These are phyloP conservation scores for Laodelphax striatellus DNA, from an alignment of 1,140 invertebrate genomes.

Conservation along the genomic window DNA sequence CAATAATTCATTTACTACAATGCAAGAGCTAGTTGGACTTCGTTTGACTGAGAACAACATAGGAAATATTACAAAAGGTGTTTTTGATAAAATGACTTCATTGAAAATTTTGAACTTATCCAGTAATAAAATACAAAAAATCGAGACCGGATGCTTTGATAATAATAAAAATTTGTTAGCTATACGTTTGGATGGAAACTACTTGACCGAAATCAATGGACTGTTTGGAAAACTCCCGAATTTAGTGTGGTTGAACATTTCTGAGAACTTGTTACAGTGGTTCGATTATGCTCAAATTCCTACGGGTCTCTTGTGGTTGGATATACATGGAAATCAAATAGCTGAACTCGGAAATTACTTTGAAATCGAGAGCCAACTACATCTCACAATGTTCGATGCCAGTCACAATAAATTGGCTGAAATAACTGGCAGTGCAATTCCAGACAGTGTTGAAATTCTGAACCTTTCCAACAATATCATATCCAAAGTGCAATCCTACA, in stretches of 20 bases:
- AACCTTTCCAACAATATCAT: slow-evolving; percentile 80
- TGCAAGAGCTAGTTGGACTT: slow-evolving; percentile 72
- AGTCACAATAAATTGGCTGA: slow-evolving; percentile 75
- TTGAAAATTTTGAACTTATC: slow-evolving; percentile 82
- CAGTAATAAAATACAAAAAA: slow-evolving; percentile 70
- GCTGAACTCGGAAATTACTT: slow-evolving; percentile 81
- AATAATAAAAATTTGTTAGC: slow-evolving; percentile 72
- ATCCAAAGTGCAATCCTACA: slow-evolving; percentile 75
- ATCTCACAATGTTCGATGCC: slow-evolving; percentile 72
- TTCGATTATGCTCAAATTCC: slow-evolving; percentile 89
- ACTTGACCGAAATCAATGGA: slow-evolving; percentile 69
- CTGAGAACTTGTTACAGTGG: slow-evolving; percentile 76
- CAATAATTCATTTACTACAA: slow-evolving; percentile 65
- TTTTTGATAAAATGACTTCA: slow-evolving; percentile 70
- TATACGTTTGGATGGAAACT: slow-evolving; percentile 78
- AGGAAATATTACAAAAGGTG: slow-evolving; percentile 69
- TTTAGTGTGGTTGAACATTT: slow-evolving; percentile 84
- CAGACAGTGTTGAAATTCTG: slow-evolving; percentile 73
- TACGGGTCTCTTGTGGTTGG: slow-evolving; percentile 75
- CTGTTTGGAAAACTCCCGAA: slow-evolving; percentile 77
- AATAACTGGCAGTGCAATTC: slow-evolving; percentile 66
- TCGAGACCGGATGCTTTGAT: slow-evolving; percentile 78
- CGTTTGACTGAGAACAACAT: slow-evolving; percentile 79
- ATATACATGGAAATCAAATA: slow-evolving; percentile 80
- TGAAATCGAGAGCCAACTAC: slow-evolving; percentile 71